Evolutionary conservation across 2,797 vertebrate species (phyloP).

Genomic region (Varecia variegata): DNA sequence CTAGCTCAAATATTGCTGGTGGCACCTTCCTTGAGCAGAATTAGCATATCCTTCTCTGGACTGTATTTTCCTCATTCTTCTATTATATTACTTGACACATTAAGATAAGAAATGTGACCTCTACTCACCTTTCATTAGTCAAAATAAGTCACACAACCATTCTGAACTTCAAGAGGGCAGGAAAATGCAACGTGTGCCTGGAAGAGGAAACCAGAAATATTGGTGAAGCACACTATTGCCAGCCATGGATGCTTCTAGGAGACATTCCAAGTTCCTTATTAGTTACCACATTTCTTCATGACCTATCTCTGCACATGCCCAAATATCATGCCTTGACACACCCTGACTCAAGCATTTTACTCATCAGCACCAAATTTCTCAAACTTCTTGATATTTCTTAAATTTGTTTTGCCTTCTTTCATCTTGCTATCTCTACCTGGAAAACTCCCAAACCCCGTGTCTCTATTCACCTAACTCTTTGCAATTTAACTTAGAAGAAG

Average conservation of each 20-base stretch:
- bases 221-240: not conserved
- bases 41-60: not conserved
- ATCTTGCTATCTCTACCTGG: not conserved
- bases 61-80: not conserved
- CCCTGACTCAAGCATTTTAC: not conserved
- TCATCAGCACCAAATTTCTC: not conserved
- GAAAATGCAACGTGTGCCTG: not conserved
- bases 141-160: not conserved
- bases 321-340: not conserved
- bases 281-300: not conserved
- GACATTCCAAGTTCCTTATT: not conserved
- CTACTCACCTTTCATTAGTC: not conserved
- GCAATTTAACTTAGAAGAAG: not conserved
- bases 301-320: not conserved
- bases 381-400: not conserved
- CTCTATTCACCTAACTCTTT: not conserved
- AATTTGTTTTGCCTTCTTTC: not conserved
- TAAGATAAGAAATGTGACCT: not conserved
- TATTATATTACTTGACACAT: not conserved
- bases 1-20: not conserved
- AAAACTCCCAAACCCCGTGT: not conserved
- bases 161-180: not conserved
- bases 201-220: not conserved
- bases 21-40: not conserved
- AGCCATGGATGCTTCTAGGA: not conserved